Conservation (phyloP, 1,140 invertebrate species). For the Cryptotermes secundus region DNA sequence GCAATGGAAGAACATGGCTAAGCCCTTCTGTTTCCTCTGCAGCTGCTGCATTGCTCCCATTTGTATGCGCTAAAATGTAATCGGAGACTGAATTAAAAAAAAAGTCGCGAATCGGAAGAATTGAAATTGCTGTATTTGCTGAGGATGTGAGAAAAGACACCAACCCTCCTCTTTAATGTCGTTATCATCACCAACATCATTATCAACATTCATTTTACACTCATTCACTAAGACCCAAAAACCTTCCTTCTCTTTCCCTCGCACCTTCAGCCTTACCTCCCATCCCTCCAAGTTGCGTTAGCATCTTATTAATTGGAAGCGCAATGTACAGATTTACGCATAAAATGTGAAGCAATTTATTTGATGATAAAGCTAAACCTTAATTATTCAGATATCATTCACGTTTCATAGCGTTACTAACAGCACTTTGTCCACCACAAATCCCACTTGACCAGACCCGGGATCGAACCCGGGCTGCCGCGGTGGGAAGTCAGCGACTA, state of each 20-base stretch:
- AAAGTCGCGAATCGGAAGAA: too few relatives aligned
- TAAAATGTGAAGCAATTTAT: background rate
- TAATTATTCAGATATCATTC: too few relatives aligned
- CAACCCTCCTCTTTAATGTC: background rate
- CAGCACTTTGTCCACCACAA: too few relatives aligned
- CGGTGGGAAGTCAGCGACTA: too few relatives aligned
- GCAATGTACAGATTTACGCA: background rate
- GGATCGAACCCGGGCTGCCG: too few relatives aligned
- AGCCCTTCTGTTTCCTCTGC: too few relatives aligned
- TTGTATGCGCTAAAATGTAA: background rate
- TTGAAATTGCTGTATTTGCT: background rate
- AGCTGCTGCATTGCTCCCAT: background rate
- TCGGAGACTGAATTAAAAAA: background rate
- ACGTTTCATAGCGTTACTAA: too few relatives aligned
- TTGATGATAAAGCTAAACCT: background rate
- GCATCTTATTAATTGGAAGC: conserved; percentile 3
- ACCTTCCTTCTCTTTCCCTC: background rate
- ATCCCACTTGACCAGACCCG: too few relatives aligned
- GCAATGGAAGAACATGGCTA: background rate
- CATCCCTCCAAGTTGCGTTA: background rate
- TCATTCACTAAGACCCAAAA: background rate
- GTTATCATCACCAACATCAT: background rate
- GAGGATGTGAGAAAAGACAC: background rate
- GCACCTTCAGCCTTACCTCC: background rate
- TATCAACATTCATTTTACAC: background rate